phyloP scores from a whole-genome alignment of 2,113 vertebrate genomes.

The Boleophthalmus pectinirostris region DNA sequence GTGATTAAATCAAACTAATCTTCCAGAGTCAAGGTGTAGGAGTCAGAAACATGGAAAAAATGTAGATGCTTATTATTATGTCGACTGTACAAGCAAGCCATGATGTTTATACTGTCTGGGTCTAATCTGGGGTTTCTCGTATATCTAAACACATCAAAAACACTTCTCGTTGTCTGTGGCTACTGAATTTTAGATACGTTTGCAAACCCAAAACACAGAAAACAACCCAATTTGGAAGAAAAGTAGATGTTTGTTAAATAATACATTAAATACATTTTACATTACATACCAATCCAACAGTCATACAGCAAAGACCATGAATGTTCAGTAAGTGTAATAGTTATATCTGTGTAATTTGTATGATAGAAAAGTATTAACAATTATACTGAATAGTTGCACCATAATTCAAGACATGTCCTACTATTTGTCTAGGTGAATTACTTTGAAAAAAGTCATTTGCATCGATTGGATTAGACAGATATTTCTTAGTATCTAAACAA shows the following conservation, averaged over 20 bases:
- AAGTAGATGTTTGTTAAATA: background rate
- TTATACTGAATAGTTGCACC: no score
- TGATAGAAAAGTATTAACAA: no score
- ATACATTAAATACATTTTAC: no score
- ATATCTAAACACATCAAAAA: conserved; percentile 27
- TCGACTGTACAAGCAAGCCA: conserved; percentile 15
- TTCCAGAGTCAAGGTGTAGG: background rate
- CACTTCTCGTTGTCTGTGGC: background rate
- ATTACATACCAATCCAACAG: no score
- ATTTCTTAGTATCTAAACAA: background rate
- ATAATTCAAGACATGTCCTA: background rate
- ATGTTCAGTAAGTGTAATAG: no score
- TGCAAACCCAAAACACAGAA: conserved; percentile 19
- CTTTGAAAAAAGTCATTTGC: no score
- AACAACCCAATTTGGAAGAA: background rate
- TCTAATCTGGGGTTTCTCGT: conserved; percentile 30
- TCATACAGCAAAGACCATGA: no score
- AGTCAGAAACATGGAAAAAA: conserved; percentile 12
- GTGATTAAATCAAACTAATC: conserved; percentile 27
- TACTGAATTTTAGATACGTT: background rate
- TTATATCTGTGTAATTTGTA: no score
- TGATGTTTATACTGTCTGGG: conserved; percentile 1
- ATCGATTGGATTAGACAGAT: background rate
- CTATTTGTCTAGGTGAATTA: background rate
- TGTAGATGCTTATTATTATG: conserved; percentile 1